phyloP scores from a whole-genome alignment of 2,888 invertebrate species.

The Thymelicus acteon region DNA sequence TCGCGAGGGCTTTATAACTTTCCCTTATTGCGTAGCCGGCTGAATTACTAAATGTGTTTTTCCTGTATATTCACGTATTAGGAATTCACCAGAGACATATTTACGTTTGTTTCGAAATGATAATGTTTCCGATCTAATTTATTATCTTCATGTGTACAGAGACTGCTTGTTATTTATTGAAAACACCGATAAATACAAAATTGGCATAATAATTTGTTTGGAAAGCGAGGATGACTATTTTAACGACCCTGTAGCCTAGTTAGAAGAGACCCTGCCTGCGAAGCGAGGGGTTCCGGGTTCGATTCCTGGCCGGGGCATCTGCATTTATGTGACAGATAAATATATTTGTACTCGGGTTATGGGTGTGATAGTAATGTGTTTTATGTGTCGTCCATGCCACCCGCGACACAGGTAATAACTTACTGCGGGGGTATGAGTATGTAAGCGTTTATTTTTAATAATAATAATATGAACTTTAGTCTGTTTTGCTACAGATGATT shows the following conservation, averaged over 20 bases:
- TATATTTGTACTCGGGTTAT: too few relatives aligned
- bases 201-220: constrained; percentile 3
- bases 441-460: too few relatives aligned
- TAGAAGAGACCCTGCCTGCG: too few relatives aligned
- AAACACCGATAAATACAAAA: background rate
- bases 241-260: too few relatives aligned
- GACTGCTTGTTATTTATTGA: constrained; percentile 1
- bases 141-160: constrained; percentile 7
- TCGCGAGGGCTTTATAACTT: constrained; percentile 22
- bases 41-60: constrained; percentile 19
- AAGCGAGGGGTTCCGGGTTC: too few relatives aligned
- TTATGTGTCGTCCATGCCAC: too few relatives aligned
- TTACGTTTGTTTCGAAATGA: constrained; percentile 20
- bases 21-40: constrained; percentile 17
- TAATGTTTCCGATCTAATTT: constrained; percentile 5
- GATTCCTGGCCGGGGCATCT: too few relatives aligned
- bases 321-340: too few relatives aligned
- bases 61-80: constrained; percentile 14
- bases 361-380: too few relatives aligned
- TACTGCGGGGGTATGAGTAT: too few relatives aligned
- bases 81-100: constrained; percentile 22
- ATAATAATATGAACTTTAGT: background rate
- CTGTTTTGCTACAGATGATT: background rate
- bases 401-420: too few relatives aligned
- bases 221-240: too few relatives aligned